phyloP scores from a whole-genome alignment of 2,113 vertebrate species.

The Panthera leo region DNA sequence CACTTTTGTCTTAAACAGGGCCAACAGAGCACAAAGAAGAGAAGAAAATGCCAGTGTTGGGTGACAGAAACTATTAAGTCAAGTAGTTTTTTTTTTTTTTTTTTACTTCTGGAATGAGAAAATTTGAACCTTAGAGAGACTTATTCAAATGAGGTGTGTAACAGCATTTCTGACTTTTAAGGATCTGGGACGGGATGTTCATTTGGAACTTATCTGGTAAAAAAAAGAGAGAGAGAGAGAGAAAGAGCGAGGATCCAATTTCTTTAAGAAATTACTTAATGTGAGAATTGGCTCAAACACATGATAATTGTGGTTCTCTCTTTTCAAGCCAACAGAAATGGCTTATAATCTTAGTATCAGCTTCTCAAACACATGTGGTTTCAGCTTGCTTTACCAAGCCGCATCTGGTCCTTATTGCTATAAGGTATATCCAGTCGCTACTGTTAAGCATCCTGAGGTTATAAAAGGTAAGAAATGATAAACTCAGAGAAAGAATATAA shows the following conservation, averaged over 20 bases:
- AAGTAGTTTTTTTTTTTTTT: neutral
- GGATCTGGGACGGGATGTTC: neutral
- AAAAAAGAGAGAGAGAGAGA: neutral
- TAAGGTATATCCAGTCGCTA: conserved; percentile 73
- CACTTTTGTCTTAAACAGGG: neutral
- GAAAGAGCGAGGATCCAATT: neutral
- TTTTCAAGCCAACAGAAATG: conserved; percentile 6
- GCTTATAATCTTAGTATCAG: neutral
- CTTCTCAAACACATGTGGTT: conserved; percentile 51
- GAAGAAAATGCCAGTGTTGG: neutral
- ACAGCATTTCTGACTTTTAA: neutral
- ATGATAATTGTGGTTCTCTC: conserved; percentile 35
- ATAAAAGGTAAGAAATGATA: conserved; percentile 64
- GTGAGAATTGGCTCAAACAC: neutral
- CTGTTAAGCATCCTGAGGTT: conserved; percentile 55
- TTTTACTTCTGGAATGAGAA: neutral
- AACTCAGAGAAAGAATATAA: conserved; percentile 53
- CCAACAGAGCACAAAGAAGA: neutral
- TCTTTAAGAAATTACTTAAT: neutral
- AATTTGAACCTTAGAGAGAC: neutral
- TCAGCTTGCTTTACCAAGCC: conserved; percentile 27
- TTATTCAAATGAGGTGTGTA: neutral
- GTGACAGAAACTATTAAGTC: conserved; percentile 13
- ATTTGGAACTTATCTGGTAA: conserved; percentile 7
- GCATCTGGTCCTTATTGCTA: neutral